Conservation (phyloP, 1,140 invertebrate species). For the Drosophila prosaltans region DNA sequence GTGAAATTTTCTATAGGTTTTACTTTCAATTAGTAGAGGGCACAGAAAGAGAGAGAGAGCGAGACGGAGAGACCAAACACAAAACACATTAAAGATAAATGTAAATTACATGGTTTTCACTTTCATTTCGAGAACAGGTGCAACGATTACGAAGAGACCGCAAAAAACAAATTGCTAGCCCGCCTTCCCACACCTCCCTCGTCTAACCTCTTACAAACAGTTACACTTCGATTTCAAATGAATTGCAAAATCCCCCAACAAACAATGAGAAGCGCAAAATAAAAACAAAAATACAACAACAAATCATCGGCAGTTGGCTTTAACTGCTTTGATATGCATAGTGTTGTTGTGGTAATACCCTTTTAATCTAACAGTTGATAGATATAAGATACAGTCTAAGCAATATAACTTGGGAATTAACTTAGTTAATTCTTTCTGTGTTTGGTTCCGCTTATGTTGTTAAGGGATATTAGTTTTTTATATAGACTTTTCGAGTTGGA, state of each 20-base stretch:
- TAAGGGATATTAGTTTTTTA: too few species aligned
- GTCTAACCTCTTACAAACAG: slow-evolving; percentile 4
- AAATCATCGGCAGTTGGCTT: background rate
- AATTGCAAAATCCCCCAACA: slow-evolving; percentile 66
- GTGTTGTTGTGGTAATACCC: slow-evolving; percentile 19
- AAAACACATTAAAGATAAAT: slow-evolving; percentile 55
- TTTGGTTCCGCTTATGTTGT: too few species aligned
- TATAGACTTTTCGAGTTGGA: too few species aligned
- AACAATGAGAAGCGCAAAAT: slow-evolving; percentile 28
- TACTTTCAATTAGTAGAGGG: slow-evolving; percentile 61
- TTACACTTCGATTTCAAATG: slow-evolving; percentile 71
- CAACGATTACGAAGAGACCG: slow-evolving; percentile 73
- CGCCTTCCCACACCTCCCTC: slow-evolving; percentile 6
- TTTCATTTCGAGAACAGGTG: slow-evolving; percentile 74
- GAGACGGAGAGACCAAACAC: slow-evolving; percentile 4
- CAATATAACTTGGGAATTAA: too few species aligned
- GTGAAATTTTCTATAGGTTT: slow-evolving; percentile 66
- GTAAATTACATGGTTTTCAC: slow-evolving; percentile 72
- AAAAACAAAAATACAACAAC: background rate
- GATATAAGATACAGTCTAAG: too few species aligned
- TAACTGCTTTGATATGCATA: too few species aligned
- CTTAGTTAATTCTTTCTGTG: too few species aligned
- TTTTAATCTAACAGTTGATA: background rate
- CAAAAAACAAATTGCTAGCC: slow-evolving; percentile 51
- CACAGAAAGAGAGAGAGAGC: background rate